Conservation (phyloP, 2,113 vertebrate species). For the Galeopterus variegatus region DNA sequence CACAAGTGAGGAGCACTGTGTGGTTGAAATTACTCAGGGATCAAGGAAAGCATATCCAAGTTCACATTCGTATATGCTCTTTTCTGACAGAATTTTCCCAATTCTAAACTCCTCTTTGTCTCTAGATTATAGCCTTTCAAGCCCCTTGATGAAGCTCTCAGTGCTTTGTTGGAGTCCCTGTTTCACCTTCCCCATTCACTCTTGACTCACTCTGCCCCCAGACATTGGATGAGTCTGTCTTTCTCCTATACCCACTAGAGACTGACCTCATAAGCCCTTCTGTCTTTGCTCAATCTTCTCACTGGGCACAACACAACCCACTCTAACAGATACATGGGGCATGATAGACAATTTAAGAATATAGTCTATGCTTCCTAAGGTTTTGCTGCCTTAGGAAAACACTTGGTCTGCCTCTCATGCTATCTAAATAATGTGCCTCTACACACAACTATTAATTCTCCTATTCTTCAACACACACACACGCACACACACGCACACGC, state of each 20-base stretch:
- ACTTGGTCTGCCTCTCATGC: background rate
- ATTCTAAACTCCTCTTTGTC: background rate
- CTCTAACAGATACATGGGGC: background rate
- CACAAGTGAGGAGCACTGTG: background rate
- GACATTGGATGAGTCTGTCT: background rate
- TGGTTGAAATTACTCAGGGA: no score
- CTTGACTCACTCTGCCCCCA: background rate
- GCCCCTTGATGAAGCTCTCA: background rate
- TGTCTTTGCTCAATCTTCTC: background rate
- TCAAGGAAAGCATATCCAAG: background rate
- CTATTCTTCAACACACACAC: background rate
- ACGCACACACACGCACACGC: background rate
- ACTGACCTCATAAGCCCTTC: background rate
- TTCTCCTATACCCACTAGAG: background rate
- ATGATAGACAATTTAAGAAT: background rate
- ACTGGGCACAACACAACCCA: background rate
- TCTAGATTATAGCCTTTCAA: background rate
- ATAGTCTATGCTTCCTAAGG: background rate
- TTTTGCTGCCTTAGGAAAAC: background rate
- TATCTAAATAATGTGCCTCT: background rate
- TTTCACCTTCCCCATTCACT: background rate
- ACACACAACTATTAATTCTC: background rate
- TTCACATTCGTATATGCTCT: accelerated
- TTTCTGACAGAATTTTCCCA: background rate
- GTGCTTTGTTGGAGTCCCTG: background rate